Percentiles rank a stretch among this genome's conserved stretches.
Evolutionary conservation across 1,140 invertebrate genomes (phyloP).

Genomic region (Hydropsyche tenuis): DNA sequence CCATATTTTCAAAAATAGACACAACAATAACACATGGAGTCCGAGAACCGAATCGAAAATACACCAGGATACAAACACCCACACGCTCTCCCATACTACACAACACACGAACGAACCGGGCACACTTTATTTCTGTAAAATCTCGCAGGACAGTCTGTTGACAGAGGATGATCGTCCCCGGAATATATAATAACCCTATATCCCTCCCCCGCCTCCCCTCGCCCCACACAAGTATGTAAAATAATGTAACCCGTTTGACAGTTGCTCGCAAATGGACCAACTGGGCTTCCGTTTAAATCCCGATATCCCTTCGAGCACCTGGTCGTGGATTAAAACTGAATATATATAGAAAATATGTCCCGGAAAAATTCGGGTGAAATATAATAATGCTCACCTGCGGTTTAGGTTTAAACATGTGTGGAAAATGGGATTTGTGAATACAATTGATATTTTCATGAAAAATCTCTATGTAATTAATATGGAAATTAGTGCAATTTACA

Average conservation of each 20-base stretch:
- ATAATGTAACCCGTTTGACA: constrained; percentile 9
- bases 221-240: background rate
- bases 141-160: constrained; percentile 30
- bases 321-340: background rate
- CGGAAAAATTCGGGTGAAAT: background rate
- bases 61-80: background rate
- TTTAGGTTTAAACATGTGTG: no score
- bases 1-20: constrained; percentile 8
- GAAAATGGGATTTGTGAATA: no score
- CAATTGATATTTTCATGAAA: no score
- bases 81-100: background rate
- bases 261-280: background rate
- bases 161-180: constrained; percentile 32
- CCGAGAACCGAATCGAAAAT: constrained; percentile 2
- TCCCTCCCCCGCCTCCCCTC: no score
- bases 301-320: background rate
- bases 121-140: constrained; percentile 8
- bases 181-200: constrained; percentile 33
- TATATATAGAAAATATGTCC: background rate
- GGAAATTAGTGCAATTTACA: no score
- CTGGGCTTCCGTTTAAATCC: constrained; percentile 1
- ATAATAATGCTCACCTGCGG: no score
- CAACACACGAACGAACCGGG: background rate
- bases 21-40: constrained; percentile 31
- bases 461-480: no score